Evolutionary conservation across 2,888 invertebrate species (phyloP).

Genomic region (Temnothorax ravouxi): DNA sequence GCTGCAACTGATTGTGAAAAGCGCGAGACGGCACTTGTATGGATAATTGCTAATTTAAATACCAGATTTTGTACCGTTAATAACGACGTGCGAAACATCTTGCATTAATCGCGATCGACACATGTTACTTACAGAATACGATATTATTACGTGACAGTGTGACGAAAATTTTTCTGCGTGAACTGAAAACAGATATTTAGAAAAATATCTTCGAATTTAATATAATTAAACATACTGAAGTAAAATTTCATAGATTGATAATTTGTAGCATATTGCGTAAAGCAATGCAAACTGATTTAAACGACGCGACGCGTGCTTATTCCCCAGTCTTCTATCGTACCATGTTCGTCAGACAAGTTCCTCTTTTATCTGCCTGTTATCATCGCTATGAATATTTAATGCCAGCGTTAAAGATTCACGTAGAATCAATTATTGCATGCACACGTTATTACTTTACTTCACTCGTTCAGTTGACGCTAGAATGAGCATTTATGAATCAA

Average conservation of each 20-base stretch:
- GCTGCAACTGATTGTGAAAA: slow-evolving; percentile 37
- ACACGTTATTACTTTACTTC: slow-evolving; percentile 21
- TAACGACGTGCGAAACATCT: slow-evolving; percentile 20
- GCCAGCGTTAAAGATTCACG: slow-evolving; percentile 6
- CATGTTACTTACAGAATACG: slow-evolving; percentile 7
- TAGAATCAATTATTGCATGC: slow-evolving; percentile 22
- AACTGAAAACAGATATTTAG: background rate
- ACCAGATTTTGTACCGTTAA: slow-evolving; percentile 35
- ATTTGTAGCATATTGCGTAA: background rate
- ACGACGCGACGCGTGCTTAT: background rate
- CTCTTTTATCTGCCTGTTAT: slow-evolving; percentile 21
- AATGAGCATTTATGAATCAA: slow-evolving; percentile 25
- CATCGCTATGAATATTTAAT: slow-evolving; percentile 42
- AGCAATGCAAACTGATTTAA: background rate
- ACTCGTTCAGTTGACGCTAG: background rate
- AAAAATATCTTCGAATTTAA: background rate
- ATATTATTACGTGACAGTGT: background rate
- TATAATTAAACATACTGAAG: background rate
- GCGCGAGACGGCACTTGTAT: background rate
- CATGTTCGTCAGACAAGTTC: background rate
- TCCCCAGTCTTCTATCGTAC: background rate
- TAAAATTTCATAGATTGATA: background rate
- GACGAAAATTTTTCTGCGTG: background rate
- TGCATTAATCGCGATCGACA: background rate
- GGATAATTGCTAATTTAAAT: slow-evolving; percentile 43